phyloP scores from a whole-genome alignment of 2,113 vertebrate species.

The Dicrurus megarhynchus region DNA sequence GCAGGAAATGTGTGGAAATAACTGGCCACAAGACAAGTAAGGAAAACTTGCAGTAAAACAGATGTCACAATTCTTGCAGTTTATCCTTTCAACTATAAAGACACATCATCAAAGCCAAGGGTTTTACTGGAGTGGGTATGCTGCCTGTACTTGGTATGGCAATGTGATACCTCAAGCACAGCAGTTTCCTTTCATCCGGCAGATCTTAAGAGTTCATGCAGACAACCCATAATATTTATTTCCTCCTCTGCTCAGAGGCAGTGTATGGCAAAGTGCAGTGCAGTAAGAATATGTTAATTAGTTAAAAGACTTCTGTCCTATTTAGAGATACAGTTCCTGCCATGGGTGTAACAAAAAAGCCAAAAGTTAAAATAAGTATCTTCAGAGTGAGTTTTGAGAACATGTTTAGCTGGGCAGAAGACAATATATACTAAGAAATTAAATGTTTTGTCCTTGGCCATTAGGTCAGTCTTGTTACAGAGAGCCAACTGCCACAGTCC shows the following conservation, averaged over 20 bases:
- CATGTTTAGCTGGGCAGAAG: neutral
- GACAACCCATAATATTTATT: neutral
- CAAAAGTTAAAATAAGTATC: neutral
- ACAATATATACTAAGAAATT: neutral
- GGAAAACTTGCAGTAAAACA: neutral
- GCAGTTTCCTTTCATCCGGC: neutral
- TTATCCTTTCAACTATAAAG: neutral
- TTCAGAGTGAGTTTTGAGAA: neutral
- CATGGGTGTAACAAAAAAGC: neutral
- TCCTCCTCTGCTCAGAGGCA: neutral
- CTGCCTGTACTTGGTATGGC: neutral
- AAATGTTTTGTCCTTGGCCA: neutral
- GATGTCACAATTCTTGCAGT: neutral
- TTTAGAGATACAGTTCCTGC: neutral
- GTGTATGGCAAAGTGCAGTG: neutral
- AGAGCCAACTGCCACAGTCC: neutral
- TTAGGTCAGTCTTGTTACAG: neutral
- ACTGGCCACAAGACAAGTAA: neutral
- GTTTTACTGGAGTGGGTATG: neutral
- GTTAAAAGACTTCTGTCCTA: neutral
- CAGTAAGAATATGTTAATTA: neutral
- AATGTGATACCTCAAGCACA: neutral
- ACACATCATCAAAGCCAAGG: neutral
- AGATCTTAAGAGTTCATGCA: neutral
- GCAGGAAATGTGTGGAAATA: neutral